These are phyloP conservation scores for Myotis brandtii DNA, from an alignment of 2,113 vertebrate species.

Conservation along the genomic window DNA sequence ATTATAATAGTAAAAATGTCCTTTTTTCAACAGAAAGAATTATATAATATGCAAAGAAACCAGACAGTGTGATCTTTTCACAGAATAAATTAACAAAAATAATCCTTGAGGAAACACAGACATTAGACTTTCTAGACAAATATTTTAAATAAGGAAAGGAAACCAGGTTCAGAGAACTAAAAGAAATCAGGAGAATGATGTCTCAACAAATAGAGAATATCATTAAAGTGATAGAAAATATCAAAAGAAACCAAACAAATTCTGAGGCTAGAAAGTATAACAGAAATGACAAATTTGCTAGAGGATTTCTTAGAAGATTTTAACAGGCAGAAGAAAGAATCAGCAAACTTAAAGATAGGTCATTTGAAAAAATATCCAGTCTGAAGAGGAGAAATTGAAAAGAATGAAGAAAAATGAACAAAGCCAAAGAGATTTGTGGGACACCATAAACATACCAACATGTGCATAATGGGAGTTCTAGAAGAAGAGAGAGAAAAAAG, in stretches of 20 bases:
- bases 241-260: background rate
- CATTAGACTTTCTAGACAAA: background rate
- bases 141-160: background rate
- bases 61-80: background rate
- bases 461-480: background rate
- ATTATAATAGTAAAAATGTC: background rate
- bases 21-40: background rate
- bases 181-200: background rate
- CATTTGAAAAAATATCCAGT: conserved; percentile 25
- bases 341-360: background rate
- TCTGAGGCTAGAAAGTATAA: background rate
- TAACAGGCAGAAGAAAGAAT: background rate
- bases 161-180: background rate
- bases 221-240: background rate
- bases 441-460: background rate
- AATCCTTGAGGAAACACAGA: background rate
- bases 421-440: background rate
- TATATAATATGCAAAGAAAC: background rate
- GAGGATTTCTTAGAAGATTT: background rate
- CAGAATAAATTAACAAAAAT: conserved; percentile 4
- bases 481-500: background rate
- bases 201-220: background rate
- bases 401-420: background rate
- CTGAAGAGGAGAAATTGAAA: background rate
- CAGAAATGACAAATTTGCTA: background rate